phyloP scores from a whole-genome alignment of 2,888 invertebrate genomes.

The Himalopsyche kuldschensis region DNA sequence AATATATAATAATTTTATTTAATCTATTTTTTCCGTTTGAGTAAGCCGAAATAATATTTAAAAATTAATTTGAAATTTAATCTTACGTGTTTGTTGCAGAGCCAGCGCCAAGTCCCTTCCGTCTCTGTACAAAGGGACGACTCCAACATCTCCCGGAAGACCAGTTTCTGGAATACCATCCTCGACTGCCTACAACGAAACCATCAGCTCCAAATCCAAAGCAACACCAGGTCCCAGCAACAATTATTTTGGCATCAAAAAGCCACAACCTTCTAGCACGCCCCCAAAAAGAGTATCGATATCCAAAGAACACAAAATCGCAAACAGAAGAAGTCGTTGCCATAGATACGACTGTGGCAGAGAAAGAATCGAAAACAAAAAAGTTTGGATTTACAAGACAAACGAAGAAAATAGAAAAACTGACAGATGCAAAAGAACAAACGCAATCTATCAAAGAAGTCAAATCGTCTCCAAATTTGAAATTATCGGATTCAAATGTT shows the following conservation, averaged over 20 bases:
- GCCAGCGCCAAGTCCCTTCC: neutral
- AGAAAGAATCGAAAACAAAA: conserved; percentile 5
- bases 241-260: neutral
- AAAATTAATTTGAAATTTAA: too few species aligned
- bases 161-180: neutral
- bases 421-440: neutral
- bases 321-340: neutral
- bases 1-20: too few species aligned
- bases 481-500: neutral
- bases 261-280: neutral
- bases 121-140: conserved; percentile 1
- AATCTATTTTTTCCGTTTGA: too few species aligned
- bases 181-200: conserved; percentile 19
- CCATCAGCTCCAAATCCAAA: conserved; percentile 34
- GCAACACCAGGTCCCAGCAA: neutral
- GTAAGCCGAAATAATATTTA: too few species aligned
- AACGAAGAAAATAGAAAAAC: neutral
- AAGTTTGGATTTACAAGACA: neutral
- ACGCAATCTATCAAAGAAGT: neutral
- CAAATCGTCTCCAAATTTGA: neutral
- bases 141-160: neutral
- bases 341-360: neutral
- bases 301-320: neutral
- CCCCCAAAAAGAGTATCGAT: neutral
- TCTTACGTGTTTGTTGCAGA: conserved; percentile 3